Base-by-base conservation (phyloP, 2,888 invertebrate genomes). In the Eristalis intricaria region DNA sequence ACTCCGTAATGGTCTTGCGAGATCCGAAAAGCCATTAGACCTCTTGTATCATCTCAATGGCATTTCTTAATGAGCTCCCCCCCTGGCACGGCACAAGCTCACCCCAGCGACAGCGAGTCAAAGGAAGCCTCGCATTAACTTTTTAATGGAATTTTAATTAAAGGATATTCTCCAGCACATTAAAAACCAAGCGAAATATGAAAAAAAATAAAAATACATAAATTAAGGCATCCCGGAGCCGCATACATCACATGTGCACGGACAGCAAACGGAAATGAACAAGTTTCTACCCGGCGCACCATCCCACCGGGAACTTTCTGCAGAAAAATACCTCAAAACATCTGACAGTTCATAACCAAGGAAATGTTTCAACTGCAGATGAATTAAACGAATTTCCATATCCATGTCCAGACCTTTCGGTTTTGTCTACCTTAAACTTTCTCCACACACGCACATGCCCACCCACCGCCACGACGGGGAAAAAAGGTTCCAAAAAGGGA, bases 131-230 rank as follows among this genome's bases (percentile, higher is more conserved):
- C 61, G 35, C 40, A 81, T 77, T 77, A 76, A 85, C 82, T 82
- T 85, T 83, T 86, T 86, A 86, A 86, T 86, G 86, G 86, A 86
- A 86, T 86, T 74, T 83, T 83, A 78, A 83, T 86, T 71, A 83
- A n/a, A 83, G 78, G 61, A 75, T 70, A 73, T 60, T 68, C 60
- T 13, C 10, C 7, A 63, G 23, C 70, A 61, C 56, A 66, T 32
- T n/a, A 23, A 61, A 60, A 75, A 65, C 50, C 19, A 50, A 19
- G 43, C 43, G 38, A 71, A n/a, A n/a, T n/a, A n/a, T n/a, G n/a
- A n/a, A n/a, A n/a, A 76, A 77, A 61, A 64, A 10, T 8, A 5
- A 5, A 26, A 32, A 56, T 38, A 22, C 22, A 50, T 71, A 65
- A 86, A 78, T 86, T 69, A 86, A 82, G 77, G 82, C 32, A 32